Evolutionary conservation across 92 coral and sea anemone genomes (phyloP), one percentile per base, ranked within the genome.

Genomic region (Micromussa lordhowensis): DNA sequence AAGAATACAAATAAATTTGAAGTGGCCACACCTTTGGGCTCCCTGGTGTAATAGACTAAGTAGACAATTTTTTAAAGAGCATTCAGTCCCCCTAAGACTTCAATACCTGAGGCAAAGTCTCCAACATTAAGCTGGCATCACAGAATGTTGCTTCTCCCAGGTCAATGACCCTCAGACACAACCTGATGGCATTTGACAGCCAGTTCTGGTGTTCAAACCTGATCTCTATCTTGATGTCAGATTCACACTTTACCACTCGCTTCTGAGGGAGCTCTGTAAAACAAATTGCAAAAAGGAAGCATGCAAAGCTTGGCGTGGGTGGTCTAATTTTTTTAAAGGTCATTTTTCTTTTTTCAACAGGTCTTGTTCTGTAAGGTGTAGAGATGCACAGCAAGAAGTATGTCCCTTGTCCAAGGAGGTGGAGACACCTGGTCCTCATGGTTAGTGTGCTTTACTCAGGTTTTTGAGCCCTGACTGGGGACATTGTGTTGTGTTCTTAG

Each of bases 201-300:
- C 96, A 97, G 83, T 93, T 92, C 1, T 80, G 91, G 84, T 97
- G 99, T 82, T 97, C 99, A 79, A 95, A 95, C 24, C 96, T 86
- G 11, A 97, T 89, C 83, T 97, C 99, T 26, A 97, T 90, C 84
- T 77, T 89, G 3, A 95, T 89, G 49, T 93, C 99, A 34, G 83
- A 81, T 3, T 87, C 80, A 84, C 82, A 81, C 21, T 96, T 89
- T 12, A 94, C 36, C 22, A 88, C 85, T 49, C 94, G 94, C 79
- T 93, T 95, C 75, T 94, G 96, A 21, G 99, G 99, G 44, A 97
- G 88, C 40, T 89, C 99, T 97, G 84, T 0, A 85, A 6, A 17
- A 15, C 26, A n/a, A 64, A 63, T 63, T 29, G n/a, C 15, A 64
- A n/a, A n/a, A 64, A 63, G 69, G 6, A 1, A 28, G 28, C 14